Evolutionary conservation across 2,113 vertebrate species (phyloP).

Genomic region (Cathartes aura): DNA sequence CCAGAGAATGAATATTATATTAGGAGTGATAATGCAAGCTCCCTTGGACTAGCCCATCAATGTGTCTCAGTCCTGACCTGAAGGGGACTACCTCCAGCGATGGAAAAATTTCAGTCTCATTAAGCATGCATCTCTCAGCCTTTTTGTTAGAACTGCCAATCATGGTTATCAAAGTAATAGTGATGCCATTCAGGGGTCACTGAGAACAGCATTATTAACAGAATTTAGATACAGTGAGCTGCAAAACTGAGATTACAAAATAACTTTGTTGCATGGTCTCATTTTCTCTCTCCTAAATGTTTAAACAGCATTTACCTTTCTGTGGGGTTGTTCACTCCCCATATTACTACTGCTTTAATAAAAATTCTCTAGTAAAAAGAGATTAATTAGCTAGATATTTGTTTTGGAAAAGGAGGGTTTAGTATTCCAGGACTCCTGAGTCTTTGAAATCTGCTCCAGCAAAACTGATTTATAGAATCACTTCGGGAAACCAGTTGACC

Average conservation of each 20-base stretch:
- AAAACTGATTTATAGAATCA: not conserved
- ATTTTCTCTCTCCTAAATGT: not conserved
- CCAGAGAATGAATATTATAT: not conserved
- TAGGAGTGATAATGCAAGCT: not conserved
- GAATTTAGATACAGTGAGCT: not conserved
- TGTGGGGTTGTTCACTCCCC: not conserved
- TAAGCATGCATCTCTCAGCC: not conserved
- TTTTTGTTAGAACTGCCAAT: not conserved
- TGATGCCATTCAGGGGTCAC: not conserved
- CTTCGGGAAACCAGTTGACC: not conserved
- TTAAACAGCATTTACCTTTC: not conserved
- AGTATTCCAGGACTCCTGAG: not conserved
- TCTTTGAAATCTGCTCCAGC: not conserved
- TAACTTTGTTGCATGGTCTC: not conserved
- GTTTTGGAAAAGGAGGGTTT: not conserved
- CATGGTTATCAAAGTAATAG: not conserved
- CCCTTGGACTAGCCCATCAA: not conserved
- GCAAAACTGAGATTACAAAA: not conserved
- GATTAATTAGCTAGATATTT: not conserved
- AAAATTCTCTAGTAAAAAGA: not conserved
- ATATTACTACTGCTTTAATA: not conserved
- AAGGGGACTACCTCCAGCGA: not conserved
- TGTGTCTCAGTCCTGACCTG: not conserved
- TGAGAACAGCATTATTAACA: not conserved
- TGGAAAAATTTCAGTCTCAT: not conserved